Conservation (phyloP, 1,140 invertebrate species). For the Heliconius himera region DNA sequence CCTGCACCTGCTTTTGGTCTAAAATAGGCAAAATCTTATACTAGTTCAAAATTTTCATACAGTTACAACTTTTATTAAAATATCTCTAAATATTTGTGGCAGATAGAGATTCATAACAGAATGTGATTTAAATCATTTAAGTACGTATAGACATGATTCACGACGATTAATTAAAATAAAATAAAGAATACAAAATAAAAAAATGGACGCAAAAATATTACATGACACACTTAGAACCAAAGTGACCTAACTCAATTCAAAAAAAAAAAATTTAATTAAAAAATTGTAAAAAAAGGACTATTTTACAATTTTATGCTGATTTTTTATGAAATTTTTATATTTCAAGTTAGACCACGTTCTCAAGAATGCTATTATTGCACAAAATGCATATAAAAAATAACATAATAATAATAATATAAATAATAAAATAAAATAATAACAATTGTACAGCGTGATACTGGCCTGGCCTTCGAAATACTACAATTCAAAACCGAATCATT, state of each 20-base stretch:
- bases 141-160: constrained; percentile 49
- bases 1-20: neutral
- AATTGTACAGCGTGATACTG: constrained; percentile 48
- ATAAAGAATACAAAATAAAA: constrained; percentile 53
- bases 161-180: constrained; percentile 50
- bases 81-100: constrained; percentile 7
- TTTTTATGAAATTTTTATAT: neutral
- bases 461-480: constrained; percentile 49
- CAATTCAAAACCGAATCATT: constrained; percentile 40
- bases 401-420: constrained; percentile 33
- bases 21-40: too few relatives aligned
- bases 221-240: constrained; percentile 22
- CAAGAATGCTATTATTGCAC: constrained; percentile 61
- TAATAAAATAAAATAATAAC: neutral
- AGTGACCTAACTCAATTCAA: neutral
- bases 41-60: neutral
- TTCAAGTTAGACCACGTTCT: neutral
- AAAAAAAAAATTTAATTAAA: neutral
- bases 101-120: constrained; percentile 18
- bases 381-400: constrained; percentile 47
- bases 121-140: constrained; percentile 6
- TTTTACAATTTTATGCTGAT: too few relatives aligned
- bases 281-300: too few relatives aligned
- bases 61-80: constrained; percentile 4
- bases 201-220: constrained; percentile 77